Conservation (phyloP, 2,113 vertebrate genomes). For the Syrrhaptes paradoxus region DNA sequence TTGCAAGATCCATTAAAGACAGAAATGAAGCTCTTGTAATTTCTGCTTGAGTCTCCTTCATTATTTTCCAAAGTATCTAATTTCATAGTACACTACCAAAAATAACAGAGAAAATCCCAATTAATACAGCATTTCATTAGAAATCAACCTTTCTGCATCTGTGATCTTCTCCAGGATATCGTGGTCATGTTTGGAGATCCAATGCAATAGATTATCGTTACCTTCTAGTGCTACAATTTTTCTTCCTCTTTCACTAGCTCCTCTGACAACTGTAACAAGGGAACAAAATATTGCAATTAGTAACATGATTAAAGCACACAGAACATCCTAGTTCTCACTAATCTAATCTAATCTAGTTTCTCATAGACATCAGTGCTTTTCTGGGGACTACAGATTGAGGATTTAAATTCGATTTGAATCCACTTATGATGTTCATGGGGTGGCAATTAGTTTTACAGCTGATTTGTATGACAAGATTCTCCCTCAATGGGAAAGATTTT, state of each 20-base stretch:
- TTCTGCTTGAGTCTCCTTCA: slow-evolving; percentile 44
- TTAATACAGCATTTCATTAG: slow-evolving; percentile 43
- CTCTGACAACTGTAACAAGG: slow-evolving; percentile 79
- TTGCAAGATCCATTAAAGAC: slow-evolving; percentile 2
- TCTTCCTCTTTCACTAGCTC: slow-evolving; percentile 68
- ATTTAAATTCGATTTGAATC: neutral
- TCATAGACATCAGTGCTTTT: neutral
- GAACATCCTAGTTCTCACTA: neutral
- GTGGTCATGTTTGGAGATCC: slow-evolving; percentile 51
- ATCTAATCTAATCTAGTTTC: neutral
- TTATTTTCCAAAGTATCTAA: slow-evolving; percentile 60
- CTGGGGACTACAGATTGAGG: neutral
- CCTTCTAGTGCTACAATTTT: slow-evolving; percentile 52
- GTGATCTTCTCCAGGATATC: slow-evolving; percentile 46
- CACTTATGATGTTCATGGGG: neutral
- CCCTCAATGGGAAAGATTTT: neutral
- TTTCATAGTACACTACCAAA: slow-evolving; percentile 42
- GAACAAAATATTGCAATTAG: slow-evolving; percentile 45
- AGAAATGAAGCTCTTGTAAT: slow-evolving; percentile 38
- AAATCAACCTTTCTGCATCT: slow-evolving; percentile 47
- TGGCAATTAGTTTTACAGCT: neutral
- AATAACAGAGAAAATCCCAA: slow-evolving; percentile 62
- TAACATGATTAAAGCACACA: neutral
- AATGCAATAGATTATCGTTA: slow-evolving; percentile 69
- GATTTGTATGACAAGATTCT: neutral